Percentiles rank a stretch among this genome's conserved stretches.
These are phyloP conservation scores for Eucriotettix oculatus DNA, from an alignment of 2,888 invertebrate genomes.

Conservation along the genomic window DNA sequence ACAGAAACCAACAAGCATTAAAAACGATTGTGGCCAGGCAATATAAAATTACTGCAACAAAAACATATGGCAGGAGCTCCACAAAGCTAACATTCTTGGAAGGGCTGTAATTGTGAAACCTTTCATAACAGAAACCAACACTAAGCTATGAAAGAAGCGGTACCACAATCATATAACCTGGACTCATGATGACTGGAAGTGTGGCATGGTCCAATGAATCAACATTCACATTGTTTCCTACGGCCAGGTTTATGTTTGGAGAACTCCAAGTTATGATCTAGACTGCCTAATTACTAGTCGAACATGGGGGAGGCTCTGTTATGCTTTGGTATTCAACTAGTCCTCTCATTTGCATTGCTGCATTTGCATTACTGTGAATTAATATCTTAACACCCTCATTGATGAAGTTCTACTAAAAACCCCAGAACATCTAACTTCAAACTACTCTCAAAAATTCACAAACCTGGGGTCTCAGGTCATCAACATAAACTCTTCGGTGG, in stretches of 20 bases:
- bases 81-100: background rate
- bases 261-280: background rate
- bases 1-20: too few species aligned
- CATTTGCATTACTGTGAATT: too few species aligned
- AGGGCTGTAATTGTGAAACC: background rate
- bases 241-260: background rate
- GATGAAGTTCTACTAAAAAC: too few species aligned
- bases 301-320: background rate
- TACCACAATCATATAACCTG: background rate
- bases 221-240: background rate
- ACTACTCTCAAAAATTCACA: too few species aligned
- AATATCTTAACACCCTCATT: too few species aligned
- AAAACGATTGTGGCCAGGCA: too few species aligned
- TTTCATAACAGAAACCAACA: background rate
- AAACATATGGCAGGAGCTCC: background rate
- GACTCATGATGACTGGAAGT: background rate
- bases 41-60: background rate
- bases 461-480: too few species aligned
- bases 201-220: background rate
- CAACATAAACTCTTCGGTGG: too few species aligned
- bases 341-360: too few species aligned
- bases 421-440: too few species aligned
- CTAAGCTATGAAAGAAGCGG: background rate
- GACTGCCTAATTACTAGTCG: background rate
- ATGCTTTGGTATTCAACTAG: background rate